Base-by-base conservation (phyloP, 2,797 vertebrate species). In the Sebastes oblongus region DNA sequence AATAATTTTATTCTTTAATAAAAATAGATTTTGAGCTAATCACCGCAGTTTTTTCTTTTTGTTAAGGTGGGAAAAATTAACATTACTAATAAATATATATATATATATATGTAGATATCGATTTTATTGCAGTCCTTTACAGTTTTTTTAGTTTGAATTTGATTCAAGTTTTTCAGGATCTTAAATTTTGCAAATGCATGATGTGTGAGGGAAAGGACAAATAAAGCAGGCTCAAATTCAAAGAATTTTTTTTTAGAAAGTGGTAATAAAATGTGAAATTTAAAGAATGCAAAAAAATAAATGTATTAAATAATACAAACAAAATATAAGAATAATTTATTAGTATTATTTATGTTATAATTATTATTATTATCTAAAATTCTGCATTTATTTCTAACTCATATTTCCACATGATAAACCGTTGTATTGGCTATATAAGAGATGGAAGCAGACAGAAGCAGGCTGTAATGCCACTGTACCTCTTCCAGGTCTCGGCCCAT, bases 401-500 rank as follows among this genome's bases (percentile, higher is more conserved):
- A 2, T 42, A 25, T 62, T 18, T 65, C 6, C 64, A 12, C 46
- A 32, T 25, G 4, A 1, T 29, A 60, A 46, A 46, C 3, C 71
- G 12, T 25, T 14, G 39, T 20, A 6, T 59, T 24, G 36, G 14
- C 14, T 46, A 12, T 8, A 6, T 50, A 16, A 50, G 22, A 66
- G 79, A 50, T 78, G 75, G 75, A 87, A 87, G 89, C 76, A 92
- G 83, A 80, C 73, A 83, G 80, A 59, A 90, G 71, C 72, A 85
- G 89, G 94, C 78, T 88, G 83, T 72, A 29, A 66, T 82, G 77
- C 89, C 86, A 93, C 92, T 93, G 95, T 95, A 92, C 92, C 92
- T 93, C 90, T 71, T 93, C 92, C 90, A 92, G 92, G 91, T 95
- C 96, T 96, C 96, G 96, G 96, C 95, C 95, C 95, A 96, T 92